Conservation (phyloP, 1,140 invertebrate genomes). For the Aphelenchoides avenae region DNA sequence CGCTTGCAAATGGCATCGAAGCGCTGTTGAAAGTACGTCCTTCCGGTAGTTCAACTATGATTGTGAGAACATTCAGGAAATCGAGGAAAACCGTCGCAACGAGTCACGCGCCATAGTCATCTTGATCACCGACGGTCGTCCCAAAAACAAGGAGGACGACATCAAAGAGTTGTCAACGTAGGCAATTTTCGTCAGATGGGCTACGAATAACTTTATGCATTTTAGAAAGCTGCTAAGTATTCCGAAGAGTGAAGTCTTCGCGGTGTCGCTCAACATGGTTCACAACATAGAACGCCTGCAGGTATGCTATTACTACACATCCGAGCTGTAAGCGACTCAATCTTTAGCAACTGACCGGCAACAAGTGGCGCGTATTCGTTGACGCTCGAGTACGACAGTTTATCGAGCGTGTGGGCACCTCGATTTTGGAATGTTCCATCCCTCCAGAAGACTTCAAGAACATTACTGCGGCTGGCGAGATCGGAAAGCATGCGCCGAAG, state of each 20-base stretch:
- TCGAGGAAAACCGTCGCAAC: too few species aligned
- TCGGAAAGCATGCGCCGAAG: conserved; percentile 19
- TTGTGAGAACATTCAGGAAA: too few species aligned
- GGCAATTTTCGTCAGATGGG: background rate
- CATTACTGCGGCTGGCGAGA: background rate
- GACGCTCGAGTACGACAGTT: conserved; percentile 25
- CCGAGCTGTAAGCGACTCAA: conserved; percentile 6
- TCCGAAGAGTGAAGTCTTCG: conserved; percentile 5
- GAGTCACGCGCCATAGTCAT: too few species aligned
- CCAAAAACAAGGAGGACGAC: too few species aligned
- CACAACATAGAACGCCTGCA: background rate
- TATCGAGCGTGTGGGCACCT: conserved; percentile 23
- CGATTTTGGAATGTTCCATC: conserved; percentile 17
- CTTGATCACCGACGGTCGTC: too few species aligned
- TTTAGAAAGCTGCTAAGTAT: conserved; percentile 13
- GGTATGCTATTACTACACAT: background rate
- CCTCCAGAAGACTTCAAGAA: conserved; percentile 15
- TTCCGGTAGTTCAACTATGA: background rate
- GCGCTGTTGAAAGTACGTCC: conserved; percentile 1
- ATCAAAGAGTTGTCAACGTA: background rate
- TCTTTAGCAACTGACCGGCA: conserved; percentile 9
- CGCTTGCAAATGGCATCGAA: conserved; percentile 1
- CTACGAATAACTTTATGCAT: background rate
- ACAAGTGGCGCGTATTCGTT: conserved; percentile 26
- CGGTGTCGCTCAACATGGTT: background rate